Evolutionary conservation across 1,140 invertebrate species (phyloP).

Genomic region (Apis cerana): DNA sequence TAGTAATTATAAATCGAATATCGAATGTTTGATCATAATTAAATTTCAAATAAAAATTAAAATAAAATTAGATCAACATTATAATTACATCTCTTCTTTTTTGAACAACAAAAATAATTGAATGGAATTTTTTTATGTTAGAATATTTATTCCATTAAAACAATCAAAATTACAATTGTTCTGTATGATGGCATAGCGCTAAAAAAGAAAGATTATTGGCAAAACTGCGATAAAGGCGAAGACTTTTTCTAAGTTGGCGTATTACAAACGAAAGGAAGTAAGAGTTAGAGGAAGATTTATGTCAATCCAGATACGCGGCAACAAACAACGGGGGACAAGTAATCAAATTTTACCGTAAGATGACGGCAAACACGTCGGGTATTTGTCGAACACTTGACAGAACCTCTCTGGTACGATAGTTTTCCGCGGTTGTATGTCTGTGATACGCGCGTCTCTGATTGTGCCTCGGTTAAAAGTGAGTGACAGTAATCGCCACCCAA

Average conservation of each 20-base stretch:
- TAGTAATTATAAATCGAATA: no score
- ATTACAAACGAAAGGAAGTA: background rate
- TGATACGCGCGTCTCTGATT: conserved; percentile 52
- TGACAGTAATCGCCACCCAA: conserved; percentile 40
- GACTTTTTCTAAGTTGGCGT: conserved; percentile 54
- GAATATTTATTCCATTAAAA: no score
- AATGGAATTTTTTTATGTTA: no score
- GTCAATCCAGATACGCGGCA: conserved; percentile 50
- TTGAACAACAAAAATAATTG: no score
- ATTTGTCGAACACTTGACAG: conserved; percentile 65
- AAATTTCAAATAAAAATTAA: no score
- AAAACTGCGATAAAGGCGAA: conserved; percentile 33
- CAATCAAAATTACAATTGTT: no score
- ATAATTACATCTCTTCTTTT: no score
- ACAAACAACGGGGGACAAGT: conserved; percentile 49
- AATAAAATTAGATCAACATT: no score
- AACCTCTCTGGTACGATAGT: conserved; percentile 60
- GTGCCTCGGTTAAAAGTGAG: conserved; percentile 26
- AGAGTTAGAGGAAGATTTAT: conserved; percentile 48
- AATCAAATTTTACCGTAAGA: conserved; percentile 66
- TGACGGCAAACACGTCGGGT: conserved; percentile 62
- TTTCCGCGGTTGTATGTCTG: conserved; percentile 54
- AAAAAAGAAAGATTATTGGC: background rate
- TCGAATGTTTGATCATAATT: no score
- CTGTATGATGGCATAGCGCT: no score